phyloP scores from a whole-genome alignment of 2,888 invertebrate species.

The Napeogenes inachia region DNA sequence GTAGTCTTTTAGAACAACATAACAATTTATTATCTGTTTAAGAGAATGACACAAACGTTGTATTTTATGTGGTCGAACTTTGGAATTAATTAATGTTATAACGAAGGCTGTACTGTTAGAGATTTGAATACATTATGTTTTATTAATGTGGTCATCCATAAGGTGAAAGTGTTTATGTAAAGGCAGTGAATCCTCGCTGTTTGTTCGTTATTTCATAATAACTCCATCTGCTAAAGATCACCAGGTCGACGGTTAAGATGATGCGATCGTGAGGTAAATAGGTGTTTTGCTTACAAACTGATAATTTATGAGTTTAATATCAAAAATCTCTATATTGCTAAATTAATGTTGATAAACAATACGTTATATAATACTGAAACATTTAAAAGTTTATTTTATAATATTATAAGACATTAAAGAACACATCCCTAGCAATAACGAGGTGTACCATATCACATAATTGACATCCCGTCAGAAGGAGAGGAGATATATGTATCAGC shows the following conservation, averaged over 20 bases:
- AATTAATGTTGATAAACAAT: too few relatives aligned
- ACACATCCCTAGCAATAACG: background rate
- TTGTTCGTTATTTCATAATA: slow-evolving; percentile 63
- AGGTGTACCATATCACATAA: background rate
- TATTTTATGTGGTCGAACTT: background rate
- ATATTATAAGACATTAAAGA: too few relatives aligned
- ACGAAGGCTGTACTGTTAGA: background rate
- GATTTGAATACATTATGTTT: slow-evolving; percentile 17
- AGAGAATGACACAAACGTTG: background rate
- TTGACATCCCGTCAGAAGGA: background rate
- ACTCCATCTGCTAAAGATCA: slow-evolving; percentile 59
- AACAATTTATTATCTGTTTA: slow-evolving; percentile 33
- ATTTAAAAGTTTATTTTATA: too few relatives aligned
- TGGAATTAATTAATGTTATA: too few relatives aligned
- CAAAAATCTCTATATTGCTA: too few relatives aligned
- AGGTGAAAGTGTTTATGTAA: slow-evolving; percentile 70
- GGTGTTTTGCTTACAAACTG: slow-evolving; percentile 27
- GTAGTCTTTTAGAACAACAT: slow-evolving; percentile 28
- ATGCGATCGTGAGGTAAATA: slow-evolving; percentile 30
- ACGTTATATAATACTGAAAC: too few relatives aligned
- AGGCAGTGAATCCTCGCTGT: slow-evolving; percentile 59
- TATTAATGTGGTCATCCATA: slow-evolving; percentile 38
- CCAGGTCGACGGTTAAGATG: slow-evolving; percentile 43
- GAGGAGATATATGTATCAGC: slow-evolving; percentile 29
- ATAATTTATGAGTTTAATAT: slow-evolving; percentile 13